Base-by-base conservation (phyloP, 1,140 invertebrate genomes). In the Monomorium pharaonis region DNA sequence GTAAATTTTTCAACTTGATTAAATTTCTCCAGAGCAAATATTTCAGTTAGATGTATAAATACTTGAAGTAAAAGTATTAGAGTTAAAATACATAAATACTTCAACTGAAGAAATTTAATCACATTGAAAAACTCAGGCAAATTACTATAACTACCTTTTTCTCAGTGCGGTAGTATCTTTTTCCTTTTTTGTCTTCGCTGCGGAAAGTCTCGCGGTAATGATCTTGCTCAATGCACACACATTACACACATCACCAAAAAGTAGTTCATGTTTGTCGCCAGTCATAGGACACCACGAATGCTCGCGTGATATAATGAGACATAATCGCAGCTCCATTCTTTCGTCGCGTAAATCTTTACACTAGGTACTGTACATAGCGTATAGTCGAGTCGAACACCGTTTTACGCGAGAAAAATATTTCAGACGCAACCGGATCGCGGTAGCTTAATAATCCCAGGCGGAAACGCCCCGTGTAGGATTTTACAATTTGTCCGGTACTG, bases 261-360 rank as follows among this genome's bases (percentile, higher is more conserved):
- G 16, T 69, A 72, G 49, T 86, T 69, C 27, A 56, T 67, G 44
- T 18, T 58, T 60, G 47, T 60, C n/a, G 37, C 44, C 56, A 18
- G 21, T 49, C 33, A 30, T 62, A 33, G 33, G n/a, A 18, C 30
- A 70, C 37, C 51, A 76, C 56, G 56, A 21, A 54, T 85, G 70
- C 54, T 75, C 49, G 69, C 67, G 63, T 51, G 83, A 30, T 14
- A 87, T 86, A 81, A 86, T 86, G 87, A n/a, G 88, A 89, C 88
- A 86, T 89, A 89, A 89, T 88, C 88, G 84, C 88, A 88, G 88
- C 86, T 51, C 74, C 47, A 44, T 33, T 83, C 51, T 81, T 24
- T 47, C 37, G 42, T 67, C 24, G 51, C 77, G 44, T 70, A 44
- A 81, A 67, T 24, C 51, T 42, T 81, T 56, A 72, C 65, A 58